These are phyloP conservation scores for Lophura swinhoii DNA, from an alignment of 2,797 vertebrate genomes.

Conservation along the genomic window DNA sequence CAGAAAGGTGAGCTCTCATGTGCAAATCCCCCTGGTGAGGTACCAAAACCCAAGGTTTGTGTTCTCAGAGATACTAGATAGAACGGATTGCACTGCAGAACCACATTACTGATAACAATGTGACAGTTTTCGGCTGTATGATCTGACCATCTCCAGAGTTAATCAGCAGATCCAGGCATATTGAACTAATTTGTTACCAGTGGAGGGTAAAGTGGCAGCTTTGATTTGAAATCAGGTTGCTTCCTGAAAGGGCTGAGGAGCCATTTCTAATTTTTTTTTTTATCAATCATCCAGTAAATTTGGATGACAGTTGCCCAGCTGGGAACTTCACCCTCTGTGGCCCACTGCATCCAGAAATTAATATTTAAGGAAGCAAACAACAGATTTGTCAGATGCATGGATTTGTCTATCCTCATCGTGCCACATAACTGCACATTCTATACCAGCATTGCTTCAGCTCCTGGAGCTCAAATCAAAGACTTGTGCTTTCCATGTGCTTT, in stretches of 20 bases:
- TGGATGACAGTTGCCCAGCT: not conserved
- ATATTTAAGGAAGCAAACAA: not conserved
- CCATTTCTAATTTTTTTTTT: not conserved
- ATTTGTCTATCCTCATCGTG: not conserved
- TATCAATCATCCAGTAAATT: not conserved
- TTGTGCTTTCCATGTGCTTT: not conserved
- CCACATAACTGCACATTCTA: not conserved
- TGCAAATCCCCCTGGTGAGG: not conserved
- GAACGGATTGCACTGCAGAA: not conserved
- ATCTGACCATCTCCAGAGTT: not conserved
- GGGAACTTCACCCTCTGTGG: not conserved
- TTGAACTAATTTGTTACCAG: not conserved
- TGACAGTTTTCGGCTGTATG: not conserved
- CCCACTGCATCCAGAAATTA: not conserved
- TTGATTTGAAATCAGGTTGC: not conserved
- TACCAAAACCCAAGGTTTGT: not conserved
- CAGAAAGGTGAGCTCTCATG: not conserved
- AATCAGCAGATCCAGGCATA: not conserved
- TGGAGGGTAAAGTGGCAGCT: not conserved
- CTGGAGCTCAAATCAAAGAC: not conserved
- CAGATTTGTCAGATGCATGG: fast-evolving
- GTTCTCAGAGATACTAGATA: not conserved
- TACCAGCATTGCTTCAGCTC: not conserved
- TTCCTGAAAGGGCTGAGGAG: not conserved
- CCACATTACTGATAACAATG: not conserved